phyloP scores from a whole-genome alignment of 37 sponge, comb jelly and placozoan genomes.

The Ephydatia muelleri region DNA sequence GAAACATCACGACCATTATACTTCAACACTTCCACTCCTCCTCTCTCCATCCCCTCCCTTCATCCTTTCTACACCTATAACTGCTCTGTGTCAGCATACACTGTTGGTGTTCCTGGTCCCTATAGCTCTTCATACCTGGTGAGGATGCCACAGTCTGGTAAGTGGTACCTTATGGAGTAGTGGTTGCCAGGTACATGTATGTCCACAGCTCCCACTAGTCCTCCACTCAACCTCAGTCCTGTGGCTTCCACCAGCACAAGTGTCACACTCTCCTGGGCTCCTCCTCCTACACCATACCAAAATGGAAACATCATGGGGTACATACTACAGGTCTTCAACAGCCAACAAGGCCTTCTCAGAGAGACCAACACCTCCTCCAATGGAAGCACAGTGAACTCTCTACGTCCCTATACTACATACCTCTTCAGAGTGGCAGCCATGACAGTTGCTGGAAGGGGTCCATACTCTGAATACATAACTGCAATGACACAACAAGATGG shows the following conservation, averaged over 20 bases:
- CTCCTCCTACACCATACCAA: slow-evolving; percentile 17
- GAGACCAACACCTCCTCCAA: too few relatives aligned
- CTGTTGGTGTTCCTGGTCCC: slow-evolving; percentile 36
- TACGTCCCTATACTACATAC: too few relatives aligned
- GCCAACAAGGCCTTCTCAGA: too few relatives aligned
- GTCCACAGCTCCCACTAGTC: slow-evolving; percentile 18
- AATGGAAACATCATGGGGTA: slow-evolving; percentile 54
- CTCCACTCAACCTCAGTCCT: slow-evolving; percentile 26
- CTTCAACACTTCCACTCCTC: slow-evolving; percentile 2
- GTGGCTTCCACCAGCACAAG: not conserved
- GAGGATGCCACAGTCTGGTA: slow-evolving; percentile 40
- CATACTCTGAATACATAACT: slow-evolving; percentile 8
- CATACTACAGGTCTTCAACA: not conserved
- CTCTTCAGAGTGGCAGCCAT: too few relatives aligned
- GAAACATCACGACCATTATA: not conserved
- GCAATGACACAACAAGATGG: slow-evolving; percentile 8
- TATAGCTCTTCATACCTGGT: slow-evolving; percentile 10
- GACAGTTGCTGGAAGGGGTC: slow-evolving; percentile 5
- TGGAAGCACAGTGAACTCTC: too few relatives aligned
- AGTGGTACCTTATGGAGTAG: not conserved
- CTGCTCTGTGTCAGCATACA: slow-evolving; percentile 30
- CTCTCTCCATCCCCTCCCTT: slow-evolving; percentile 8
- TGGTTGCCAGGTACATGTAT: not conserved
- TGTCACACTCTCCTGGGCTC: slow-evolving; percentile 36
- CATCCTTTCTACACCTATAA: slow-evolving; percentile 59